Evolutionary conservation across 2,113 vertebrate species (phyloP).

Genomic region (Upupa epops): DNA sequence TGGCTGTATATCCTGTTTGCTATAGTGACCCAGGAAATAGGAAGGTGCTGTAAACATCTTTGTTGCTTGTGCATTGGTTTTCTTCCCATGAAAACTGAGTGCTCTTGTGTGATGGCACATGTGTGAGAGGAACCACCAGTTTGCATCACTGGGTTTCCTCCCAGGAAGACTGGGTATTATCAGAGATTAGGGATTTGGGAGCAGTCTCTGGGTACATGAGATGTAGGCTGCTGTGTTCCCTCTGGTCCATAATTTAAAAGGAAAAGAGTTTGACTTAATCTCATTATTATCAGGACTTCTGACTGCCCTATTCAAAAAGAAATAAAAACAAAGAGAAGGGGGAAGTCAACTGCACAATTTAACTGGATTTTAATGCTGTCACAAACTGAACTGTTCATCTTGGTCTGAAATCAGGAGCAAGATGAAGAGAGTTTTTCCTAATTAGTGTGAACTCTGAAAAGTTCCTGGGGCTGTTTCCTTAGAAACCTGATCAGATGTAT

Average conservation of each 20-base stretch:
- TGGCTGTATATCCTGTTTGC: neutral
- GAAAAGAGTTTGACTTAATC: neutral
- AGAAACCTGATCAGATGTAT: neutral
- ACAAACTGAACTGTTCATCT: neutral
- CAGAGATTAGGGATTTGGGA: neutral
- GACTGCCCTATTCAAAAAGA: neutral
- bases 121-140: neutral
- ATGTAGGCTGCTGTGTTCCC: neutral
- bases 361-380: neutral
- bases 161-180: neutral
- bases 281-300: neutral
- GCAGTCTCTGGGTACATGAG: neutral
- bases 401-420: neutral
- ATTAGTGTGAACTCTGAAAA: neutral
- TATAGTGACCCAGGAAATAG: neutral
- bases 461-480: neutral
- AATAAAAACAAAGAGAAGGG: neutral
- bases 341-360: neutral
- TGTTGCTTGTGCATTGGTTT: rapidly evolving
- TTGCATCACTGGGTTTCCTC: neutral
- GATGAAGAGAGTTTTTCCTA: neutral
- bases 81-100: neutral
- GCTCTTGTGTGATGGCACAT: rapidly evolving
- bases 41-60: neutral
- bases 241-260: neutral